Evolutionary conservation across 2,888 invertebrate species (phyloP).

Genomic region (Cabera pusaria): DNA sequence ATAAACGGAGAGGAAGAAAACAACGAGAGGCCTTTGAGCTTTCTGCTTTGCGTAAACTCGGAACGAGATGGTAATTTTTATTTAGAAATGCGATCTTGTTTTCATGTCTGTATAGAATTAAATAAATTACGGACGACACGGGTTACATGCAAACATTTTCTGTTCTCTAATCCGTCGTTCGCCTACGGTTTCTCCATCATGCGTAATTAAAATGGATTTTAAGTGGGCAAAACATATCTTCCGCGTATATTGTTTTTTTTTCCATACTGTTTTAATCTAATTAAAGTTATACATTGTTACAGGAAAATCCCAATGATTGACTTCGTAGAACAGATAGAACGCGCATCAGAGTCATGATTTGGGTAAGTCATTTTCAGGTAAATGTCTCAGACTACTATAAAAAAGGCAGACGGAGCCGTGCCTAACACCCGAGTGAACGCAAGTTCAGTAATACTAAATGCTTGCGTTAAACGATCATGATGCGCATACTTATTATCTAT

Average conservation of each 20-base stretch:
- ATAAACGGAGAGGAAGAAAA: constrained; percentile 38
- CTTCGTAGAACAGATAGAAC: constrained; percentile 35
- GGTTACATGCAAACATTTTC: constrained; percentile 62
- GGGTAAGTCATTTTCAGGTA: constrained; percentile 57
- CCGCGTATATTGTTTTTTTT: too few relatives aligned
- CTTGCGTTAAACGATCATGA: too few relatives aligned
- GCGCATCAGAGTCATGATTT: constrained; percentile 58
- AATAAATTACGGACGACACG: too few relatives aligned
- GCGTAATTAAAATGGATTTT: constrained; percentile 43
- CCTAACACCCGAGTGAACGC: too few relatives aligned
- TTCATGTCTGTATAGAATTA: constrained; percentile 61
- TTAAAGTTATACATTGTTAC: constrained; percentile 50
- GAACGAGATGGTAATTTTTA: constrained; percentile 49
- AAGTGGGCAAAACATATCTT: too few relatives aligned
- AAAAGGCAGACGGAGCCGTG: too few relatives aligned
- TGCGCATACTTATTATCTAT: too few relatives aligned
- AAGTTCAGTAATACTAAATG: too few relatives aligned
- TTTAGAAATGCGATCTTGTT: constrained; percentile 57
- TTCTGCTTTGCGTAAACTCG: constrained; percentile 37
- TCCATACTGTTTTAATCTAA: too few relatives aligned
- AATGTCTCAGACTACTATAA: too few relatives aligned
- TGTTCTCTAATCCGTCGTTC: constrained; percentile 55
- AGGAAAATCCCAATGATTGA: constrained; percentile 61
- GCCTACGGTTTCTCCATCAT: constrained; percentile 40
- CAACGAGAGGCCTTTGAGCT: constrained; percentile 28